Conservation (phyloP, 1,140 invertebrate genomes). For the Drosophila repletoides region DNA sequence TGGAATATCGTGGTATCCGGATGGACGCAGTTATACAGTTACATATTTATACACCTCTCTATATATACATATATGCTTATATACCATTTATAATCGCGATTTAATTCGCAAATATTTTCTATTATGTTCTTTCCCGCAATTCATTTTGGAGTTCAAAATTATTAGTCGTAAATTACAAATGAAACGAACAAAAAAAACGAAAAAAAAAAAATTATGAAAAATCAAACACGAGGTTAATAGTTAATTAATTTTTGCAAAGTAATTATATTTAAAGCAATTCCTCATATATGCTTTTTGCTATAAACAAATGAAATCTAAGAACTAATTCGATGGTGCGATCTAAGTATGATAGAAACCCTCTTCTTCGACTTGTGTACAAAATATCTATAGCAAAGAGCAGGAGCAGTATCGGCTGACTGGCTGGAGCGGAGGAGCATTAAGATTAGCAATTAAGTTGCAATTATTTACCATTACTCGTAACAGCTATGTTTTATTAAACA, state of each 20-base stretch:
- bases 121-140: constrained; percentile 33
- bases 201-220: constrained; percentile 21
- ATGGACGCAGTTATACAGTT: constrained; percentile 44
- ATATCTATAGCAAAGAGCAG: constrained; percentile 6
- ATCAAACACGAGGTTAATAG: constrained; percentile 23
- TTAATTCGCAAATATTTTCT: constrained; percentile 37
- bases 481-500: constrained; percentile 38
- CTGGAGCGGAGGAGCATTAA: constrained; percentile 24
- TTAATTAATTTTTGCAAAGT: constrained; percentile 30
- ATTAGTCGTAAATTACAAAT: constrained; percentile 45
- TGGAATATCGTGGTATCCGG: constrained; percentile 11
- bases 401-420: not conserved
- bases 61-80: constrained; percentile 22
- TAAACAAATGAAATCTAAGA: no score
- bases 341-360: not conserved
- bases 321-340: constrained; percentile 24
- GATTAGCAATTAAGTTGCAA: constrained; percentile 47
- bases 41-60: constrained; percentile 32
- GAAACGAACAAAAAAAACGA: constrained; percentile 44
- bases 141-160: constrained; percentile 50
- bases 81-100: constrained; percentile 34
- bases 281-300: constrained; percentile 1
- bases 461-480: constrained; percentile 45
- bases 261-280: constrained; percentile 33
- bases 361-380: constrained; percentile 36